Conservation (phyloP, 2,888 invertebrate genomes). For the Lamellibrachia columna region DNA sequence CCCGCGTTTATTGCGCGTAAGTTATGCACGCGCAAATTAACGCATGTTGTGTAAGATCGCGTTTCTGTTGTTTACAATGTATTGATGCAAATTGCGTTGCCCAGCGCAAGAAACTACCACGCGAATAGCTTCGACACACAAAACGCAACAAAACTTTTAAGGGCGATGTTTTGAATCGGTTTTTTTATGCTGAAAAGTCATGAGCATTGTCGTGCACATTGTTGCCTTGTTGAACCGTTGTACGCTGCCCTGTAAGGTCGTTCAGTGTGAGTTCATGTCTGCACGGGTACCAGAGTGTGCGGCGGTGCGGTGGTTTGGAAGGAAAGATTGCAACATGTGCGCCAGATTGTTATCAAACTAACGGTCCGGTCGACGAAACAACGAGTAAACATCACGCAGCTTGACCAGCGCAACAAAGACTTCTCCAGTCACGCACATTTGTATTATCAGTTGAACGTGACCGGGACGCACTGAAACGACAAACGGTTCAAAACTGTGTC, state of each 20-base stretch:
- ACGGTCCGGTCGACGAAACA: not conserved
- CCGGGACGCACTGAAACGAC: not conserved
- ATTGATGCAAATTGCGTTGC: not conserved
- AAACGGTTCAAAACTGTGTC: too few species aligned
- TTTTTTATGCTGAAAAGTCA: too few species aligned
- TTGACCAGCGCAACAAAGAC: not conserved
- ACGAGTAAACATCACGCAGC: not conserved
- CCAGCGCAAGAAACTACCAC: not conserved
- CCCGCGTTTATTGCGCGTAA: not conserved
- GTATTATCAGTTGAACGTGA: not conserved
- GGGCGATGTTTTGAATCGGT: not conserved
- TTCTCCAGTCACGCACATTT: not conserved
- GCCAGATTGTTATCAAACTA: slow-evolving; percentile 16
- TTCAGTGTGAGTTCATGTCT: not conserved
- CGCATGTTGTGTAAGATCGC: not conserved
- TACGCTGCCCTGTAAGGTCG: not conserved
- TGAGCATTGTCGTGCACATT: not conserved
- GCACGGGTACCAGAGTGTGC: not conserved
- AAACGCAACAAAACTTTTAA: not conserved
- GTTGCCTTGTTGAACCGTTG: not conserved
- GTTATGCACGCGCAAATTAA: not conserved
- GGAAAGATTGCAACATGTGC: not conserved
- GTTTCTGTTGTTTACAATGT: not conserved
- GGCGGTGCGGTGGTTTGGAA: not conserved
- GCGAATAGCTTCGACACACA: not conserved